These are phyloP conservation scores for Lepus oiostolus DNA, from an alignment of 2,797 vertebrate species.

Conservation along the genomic window DNA sequence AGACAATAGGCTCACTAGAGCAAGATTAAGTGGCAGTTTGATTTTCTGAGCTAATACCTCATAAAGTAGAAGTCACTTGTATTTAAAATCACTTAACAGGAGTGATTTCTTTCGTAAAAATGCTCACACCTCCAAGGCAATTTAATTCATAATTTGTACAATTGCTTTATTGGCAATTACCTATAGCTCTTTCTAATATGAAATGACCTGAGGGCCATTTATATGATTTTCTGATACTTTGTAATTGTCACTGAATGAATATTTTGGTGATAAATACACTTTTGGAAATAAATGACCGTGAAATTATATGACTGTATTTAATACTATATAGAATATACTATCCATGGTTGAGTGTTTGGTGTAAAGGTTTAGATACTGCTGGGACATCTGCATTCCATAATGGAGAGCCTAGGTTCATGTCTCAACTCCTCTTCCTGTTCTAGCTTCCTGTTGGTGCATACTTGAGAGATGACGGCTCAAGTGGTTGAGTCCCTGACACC, in stretches of 20 bases:
- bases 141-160: slow-evolving; percentile 34
- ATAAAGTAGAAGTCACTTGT: slow-evolving; percentile 71
- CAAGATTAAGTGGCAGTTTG: slow-evolving; percentile 69
- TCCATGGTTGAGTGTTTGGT: no score
- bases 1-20: slow-evolving; percentile 62
- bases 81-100: slow-evolving; percentile 60
- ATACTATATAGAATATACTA: neutral
- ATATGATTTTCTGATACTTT: neutral
- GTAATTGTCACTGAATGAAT: neutral
- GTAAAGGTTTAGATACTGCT: no score
- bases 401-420: no score
- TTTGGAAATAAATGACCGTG: slow-evolving; percentile 24
- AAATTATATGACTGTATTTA: neutral
- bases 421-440: no score
- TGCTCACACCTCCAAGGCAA: slow-evolving; percentile 35
- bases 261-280: slow-evolving; percentile 21
- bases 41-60: slow-evolving; percentile 63
- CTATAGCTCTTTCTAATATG: neutral
- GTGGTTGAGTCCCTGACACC: no score
- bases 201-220: neutral
- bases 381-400: no score
- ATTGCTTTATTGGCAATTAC: slow-evolving; percentile 62
- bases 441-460: no score
- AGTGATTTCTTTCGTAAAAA: slow-evolving; percentile 36
- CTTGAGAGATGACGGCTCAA: no score